phyloP scores from a whole-genome alignment of 2,797 vertebrate genomes.

The Astyanax mexicanus region DNA sequence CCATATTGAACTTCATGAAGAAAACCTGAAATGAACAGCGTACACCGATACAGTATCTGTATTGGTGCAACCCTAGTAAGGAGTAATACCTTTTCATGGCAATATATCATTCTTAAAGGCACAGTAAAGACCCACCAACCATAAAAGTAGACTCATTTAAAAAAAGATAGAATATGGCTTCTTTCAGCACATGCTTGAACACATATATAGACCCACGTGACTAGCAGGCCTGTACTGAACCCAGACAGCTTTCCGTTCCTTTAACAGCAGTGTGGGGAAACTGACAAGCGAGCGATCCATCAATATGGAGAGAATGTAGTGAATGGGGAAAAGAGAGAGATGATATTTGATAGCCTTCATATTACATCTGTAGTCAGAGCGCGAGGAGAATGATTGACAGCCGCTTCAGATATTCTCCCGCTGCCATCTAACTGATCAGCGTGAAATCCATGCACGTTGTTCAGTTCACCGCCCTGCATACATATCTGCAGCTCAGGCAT shows the following conservation, averaged over 20 bases:
- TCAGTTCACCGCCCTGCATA: not conserved
- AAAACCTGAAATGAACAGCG: too few relatives aligned
- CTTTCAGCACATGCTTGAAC: not conserved
- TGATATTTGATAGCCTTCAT: not conserved
- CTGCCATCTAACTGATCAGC: conserved; percentile 1
- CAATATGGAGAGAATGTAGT: conserved; percentile 32
- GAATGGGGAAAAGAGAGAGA: conserved; percentile 31
- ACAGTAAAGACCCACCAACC: not conserved
- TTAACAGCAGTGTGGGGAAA: not conserved
- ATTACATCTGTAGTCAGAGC: conserved; percentile 20
- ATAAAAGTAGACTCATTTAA: too few relatives aligned
- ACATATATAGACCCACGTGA: too few relatives aligned
- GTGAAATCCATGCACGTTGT: not conserved
- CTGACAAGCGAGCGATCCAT: conserved; percentile 6
- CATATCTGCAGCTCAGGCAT: conserved; percentile 1
- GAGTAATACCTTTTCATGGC: too few relatives aligned
- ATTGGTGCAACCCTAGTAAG: too few relatives aligned
- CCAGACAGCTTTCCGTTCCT: not conserved
- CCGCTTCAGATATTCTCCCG: conserved; percentile 7
- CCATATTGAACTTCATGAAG: too few relatives aligned
- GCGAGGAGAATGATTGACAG: conserved; percentile 23
- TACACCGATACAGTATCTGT: too few relatives aligned
- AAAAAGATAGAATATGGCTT: not conserved
- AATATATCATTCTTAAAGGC: too few relatives aligned
- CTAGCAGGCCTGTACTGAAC: not conserved